Base-by-base conservation (phyloP, 2,797 vertebrate genomes). In the Echiichthys vipera region DNA sequence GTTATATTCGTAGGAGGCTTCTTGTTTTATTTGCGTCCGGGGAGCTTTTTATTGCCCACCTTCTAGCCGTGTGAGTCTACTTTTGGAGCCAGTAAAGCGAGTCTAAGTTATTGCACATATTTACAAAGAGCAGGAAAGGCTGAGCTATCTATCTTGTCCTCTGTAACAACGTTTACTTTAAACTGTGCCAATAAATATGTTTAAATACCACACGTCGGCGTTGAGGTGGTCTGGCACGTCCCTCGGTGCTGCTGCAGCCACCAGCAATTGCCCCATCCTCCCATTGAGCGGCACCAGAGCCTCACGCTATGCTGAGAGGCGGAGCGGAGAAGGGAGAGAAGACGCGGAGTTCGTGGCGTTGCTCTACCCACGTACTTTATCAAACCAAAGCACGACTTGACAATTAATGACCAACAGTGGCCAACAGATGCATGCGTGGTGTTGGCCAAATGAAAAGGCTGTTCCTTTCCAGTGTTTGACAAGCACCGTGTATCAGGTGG, bases 211-310 rank as follows among this genome's bases (percentile, higher is more conserved):
- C 50, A 34, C 47, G 5, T 43, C 36, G 54, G 55, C 65, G 24
- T 15, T 29, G 50, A 74, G 83, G 84, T 78, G 76, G 79, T 74
- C 80, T 36, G 65, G 65, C 62, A 71, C 56, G 73, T 87, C 88
- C 82, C 86, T 66, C 43, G 55, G 71, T 76, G 88, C 58, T 73
- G 84, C 63, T 47, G 86, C 82, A 86, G 89, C 88, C 91, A 89
- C 84, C 80, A 93, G 96, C 90, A 97, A 93, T 97, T 94, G 91
- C 96, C 90, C 55, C 18, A 37, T 91, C 90, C 81, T 94, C 96
- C 97, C 97, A 94, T 97, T 81, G 95, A 95, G 97, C 95, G 97
- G 97, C 97, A 97, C 96, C 93, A 97, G 94, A 95, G 96, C 84
- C 91, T 93, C 91, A 90, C 88, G 51, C 86, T 88, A 65, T 50